Base-by-base conservation (phyloP, 2,113 vertebrate species). In the Tychaedon coryphoeus region DNA sequence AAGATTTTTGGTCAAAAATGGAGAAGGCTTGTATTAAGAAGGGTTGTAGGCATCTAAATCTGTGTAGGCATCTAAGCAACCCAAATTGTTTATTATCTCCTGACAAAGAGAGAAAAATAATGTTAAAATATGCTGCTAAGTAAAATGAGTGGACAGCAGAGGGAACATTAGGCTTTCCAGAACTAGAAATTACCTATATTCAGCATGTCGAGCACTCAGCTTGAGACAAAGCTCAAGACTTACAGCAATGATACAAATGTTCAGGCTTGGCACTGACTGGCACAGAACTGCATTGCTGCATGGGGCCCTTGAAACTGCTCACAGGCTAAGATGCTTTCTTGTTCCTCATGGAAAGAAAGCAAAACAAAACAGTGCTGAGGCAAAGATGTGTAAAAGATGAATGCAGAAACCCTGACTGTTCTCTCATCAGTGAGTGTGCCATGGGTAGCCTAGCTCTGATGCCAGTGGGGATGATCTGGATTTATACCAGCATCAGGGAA, bases 191-290 rank as follows among this genome's bases (percentile, higher is more conserved):
- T 61, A 61, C n/a, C 19, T 50, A 33, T 24, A 31, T 77, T 83
- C 71, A 60, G 31, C 45, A 19, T 1, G 2, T 23, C 0, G 0
- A 85, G 26, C 1, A 0, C 24, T 53, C 36, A 43, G 3, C 50
- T 56, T 26, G 54, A 61, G 75, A 43, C 53, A 67, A 71, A 91
- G 47, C 88, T 60, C 12, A 29, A 26, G 43, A 24, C 47, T 24
- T 24, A 14, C 6, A 31, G 61, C 69, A 72, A 43, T 19, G 74
- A 38, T 13, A 38, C 24, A 62, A 42, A 45, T 43, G 33, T 29
- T 42, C 25, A 19, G 26, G 28, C 31, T 38, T 74, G 84, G 56
- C 83, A 76, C 23, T 2, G 1, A 47, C 33, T 40, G 62, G 72
- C 84, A 58, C 51, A 45, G 64, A 81, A 18, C 54, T 58, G 53